A percentile compares a stretch with the other conserved stretches of the same genome.
phyloP scores from a whole-genome alignment of 2,113 vertebrate species.

The Nesoenas mayeri region DNA sequence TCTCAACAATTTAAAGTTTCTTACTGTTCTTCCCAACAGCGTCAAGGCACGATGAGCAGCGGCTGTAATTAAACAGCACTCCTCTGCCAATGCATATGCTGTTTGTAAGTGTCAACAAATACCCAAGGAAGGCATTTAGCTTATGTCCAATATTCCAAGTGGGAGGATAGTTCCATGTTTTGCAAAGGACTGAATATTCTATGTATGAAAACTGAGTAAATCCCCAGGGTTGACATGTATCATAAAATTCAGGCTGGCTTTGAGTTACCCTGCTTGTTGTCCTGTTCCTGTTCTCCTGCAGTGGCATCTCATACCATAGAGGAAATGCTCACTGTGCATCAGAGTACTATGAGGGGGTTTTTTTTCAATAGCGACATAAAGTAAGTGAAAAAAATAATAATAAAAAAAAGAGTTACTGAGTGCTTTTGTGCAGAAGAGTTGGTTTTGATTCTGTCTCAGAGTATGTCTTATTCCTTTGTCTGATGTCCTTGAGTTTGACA shows the following conservation, averaged over 20 bases:
- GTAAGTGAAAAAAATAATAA: neutral
- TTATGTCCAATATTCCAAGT: rapidly evolving
- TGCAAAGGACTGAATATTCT: neutral
- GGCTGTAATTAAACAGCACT: neutral
- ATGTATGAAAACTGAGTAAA: neutral
- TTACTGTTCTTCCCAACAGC: neutral
- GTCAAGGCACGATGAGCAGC: neutral
- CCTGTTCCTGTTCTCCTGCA: neutral
- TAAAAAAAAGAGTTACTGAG: neutral
- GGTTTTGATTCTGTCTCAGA: neutral
- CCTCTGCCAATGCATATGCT: neutral
- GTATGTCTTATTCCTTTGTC: neutral
- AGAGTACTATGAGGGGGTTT: rapidly evolving
- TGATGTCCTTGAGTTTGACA: neutral
- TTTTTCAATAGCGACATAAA: neutral
- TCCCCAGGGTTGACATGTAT: neutral
- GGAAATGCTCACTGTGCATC: neutral
- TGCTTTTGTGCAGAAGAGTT: neutral
- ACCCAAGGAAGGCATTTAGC: neutral
- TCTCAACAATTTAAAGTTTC: neutral
- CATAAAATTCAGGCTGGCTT: neutral
- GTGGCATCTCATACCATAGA: neutral
- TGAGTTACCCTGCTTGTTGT: neutral
- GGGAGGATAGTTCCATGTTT: neutral
- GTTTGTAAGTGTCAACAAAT: neutral